Conservation (phyloP, 2,888 invertebrate genomes). For the Hybos culiciformis region DNA sequence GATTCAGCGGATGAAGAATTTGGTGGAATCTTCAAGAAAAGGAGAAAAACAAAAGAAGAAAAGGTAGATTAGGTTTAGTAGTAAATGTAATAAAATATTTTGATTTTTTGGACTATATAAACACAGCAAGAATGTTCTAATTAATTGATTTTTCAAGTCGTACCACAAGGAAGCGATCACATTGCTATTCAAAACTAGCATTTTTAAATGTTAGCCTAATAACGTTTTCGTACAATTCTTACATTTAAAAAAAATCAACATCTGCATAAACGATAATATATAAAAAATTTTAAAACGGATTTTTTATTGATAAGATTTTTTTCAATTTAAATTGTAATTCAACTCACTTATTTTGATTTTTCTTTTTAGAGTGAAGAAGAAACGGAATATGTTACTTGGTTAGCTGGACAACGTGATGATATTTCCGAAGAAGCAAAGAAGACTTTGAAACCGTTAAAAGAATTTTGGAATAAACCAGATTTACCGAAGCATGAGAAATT, state of each 20-base stretch:
- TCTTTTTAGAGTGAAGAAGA: constrained; percentile 34
- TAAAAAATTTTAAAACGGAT: no score
- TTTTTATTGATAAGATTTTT: neutral
- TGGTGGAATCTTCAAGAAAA: constrained; percentile 41
- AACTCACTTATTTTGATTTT: neutral
- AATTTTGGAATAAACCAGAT: constrained; percentile 72
- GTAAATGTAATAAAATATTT: neutral
- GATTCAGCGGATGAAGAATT: constrained; percentile 43
- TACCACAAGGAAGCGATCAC: neutral
- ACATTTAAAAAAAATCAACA: neutral
- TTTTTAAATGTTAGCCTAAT: neutral
- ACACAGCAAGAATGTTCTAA: neutral
- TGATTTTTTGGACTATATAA: neutral
- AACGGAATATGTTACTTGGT: constrained; percentile 60
- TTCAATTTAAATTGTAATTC: neutral
- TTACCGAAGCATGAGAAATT: constrained; percentile 77
- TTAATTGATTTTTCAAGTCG: neutral
- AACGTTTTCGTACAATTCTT: neutral
- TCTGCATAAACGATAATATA: neutral
- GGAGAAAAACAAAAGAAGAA: constrained; percentile 41
- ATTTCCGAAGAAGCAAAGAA: constrained; percentile 45
- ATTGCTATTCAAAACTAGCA: neutral
- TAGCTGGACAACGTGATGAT: constrained; percentile 58
- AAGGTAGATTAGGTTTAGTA: constrained; percentile 20
- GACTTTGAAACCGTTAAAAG: constrained; percentile 59